These are phyloP conservation scores for Oryzias curvinotus DNA, from an alignment of 2,113 vertebrate species.

Conservation along the genomic window DNA sequence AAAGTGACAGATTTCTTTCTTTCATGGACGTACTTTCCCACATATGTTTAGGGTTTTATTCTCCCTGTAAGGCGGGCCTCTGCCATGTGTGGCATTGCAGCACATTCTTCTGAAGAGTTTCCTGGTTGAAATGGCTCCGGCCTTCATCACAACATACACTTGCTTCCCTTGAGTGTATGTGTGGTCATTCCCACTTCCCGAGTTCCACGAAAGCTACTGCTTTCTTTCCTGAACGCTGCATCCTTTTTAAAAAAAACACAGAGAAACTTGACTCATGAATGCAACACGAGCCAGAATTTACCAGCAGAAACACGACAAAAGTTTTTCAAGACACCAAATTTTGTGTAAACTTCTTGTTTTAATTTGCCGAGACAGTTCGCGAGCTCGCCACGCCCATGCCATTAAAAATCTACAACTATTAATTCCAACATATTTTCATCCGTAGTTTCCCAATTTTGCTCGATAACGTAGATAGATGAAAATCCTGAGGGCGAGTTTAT, in stretches of 20 bases:
- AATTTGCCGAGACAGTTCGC: too few relatives aligned
- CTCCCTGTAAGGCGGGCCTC: conserved; percentile 7
- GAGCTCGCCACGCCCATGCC: too few relatives aligned
- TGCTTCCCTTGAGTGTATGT: conserved; percentile 44
- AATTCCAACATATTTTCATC: too few relatives aligned
- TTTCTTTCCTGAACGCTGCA: conserved; percentile 6
- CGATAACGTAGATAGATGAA: too few relatives aligned
- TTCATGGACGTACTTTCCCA: neutral
- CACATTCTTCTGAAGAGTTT: conserved; percentile 48
- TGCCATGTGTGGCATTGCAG: conserved; percentile 40
- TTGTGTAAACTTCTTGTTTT: too few relatives aligned
- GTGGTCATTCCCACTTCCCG: conserved; percentile 36
- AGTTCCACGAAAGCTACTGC: conserved; percentile 41
- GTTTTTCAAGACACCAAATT: neutral
- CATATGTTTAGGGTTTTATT: conserved; percentile 27
- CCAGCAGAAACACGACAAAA: neutral
- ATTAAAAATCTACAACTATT: too few relatives aligned
- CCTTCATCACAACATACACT: conserved; percentile 48
- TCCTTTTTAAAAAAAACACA: conserved; percentile 22
- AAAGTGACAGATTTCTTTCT: neutral
- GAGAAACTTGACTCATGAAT: neutral
- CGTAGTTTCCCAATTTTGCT: too few relatives aligned
- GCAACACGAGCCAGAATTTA: neutral
- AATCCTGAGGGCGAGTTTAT: too few relatives aligned
- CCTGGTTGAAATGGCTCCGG: conserved; percentile 54